phyloP scores from a whole-genome alignment of 2,888 invertebrate genomes.

The Sphecodes monilicornis region DNA sequence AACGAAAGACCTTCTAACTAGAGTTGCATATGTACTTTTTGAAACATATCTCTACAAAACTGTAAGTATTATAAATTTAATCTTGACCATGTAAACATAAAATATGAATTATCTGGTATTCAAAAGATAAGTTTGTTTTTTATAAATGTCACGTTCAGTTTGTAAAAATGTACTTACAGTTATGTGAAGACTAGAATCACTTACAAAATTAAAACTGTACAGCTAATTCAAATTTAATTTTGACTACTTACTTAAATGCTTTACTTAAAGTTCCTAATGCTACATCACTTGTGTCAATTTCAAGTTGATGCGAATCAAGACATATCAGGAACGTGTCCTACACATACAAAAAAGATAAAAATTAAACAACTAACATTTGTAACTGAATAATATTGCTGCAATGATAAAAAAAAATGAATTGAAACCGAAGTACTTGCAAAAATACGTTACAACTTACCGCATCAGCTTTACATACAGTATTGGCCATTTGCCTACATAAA shows the following conservation, averaged over 20 bases:
- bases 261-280: slow-evolving; percentile 94
- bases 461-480: slow-evolving; percentile 96
- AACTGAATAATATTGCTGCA: background rate
- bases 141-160: background rate
- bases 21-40: background rate
- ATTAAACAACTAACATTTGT: slow-evolving; percentile 15
- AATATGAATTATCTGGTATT: background rate
- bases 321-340: slow-evolving; percentile 93
- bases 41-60: slow-evolving; percentile 37
- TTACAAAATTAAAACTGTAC: slow-evolving; percentile 22
- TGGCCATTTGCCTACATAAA: slow-evolving; percentile 96
- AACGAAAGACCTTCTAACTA: slow-evolving; percentile 13
- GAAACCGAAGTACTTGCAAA: slow-evolving; percentile 9
- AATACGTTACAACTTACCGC: slow-evolving; percentile 88
- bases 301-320: slow-evolving; percentile 92
- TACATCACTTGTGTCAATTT: slow-evolving; percentile 95
- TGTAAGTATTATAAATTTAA: slow-evolving; percentile 28
- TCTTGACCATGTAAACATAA: background rate
- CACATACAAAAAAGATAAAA: slow-evolving; percentile 68
- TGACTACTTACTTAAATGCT: slow-evolving; percentile 90
- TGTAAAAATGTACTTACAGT: slow-evolving; percentile 32
- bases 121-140: background rate
- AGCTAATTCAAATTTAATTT: slow-evolving; percentile 19
- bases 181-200: slow-evolving; percentile 37
- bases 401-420: slow-evolving; percentile 5